A percentile compares a stretch with the other conserved stretches of the same genome.
These are phyloP conservation scores for Pseudotriccus pelzelni DNA, from an alignment of 2,797 vertebrate species.

Conservation along the genomic window DNA sequence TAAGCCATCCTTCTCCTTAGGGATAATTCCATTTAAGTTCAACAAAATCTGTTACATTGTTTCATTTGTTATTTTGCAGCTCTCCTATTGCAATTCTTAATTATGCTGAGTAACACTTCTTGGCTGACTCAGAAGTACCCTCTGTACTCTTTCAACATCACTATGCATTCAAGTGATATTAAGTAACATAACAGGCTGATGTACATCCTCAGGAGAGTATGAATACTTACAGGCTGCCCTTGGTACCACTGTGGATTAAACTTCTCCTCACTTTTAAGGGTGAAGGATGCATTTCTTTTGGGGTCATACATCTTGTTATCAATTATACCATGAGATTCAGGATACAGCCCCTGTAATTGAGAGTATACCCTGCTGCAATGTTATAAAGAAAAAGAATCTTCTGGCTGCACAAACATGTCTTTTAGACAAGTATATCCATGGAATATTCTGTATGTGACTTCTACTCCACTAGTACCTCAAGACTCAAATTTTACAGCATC, in stretches of 20 bases:
- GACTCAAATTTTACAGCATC: not conserved
- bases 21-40: not conserved
- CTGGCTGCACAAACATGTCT: not conserved
- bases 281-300: conserved; percentile 82
- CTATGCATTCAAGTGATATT: not conserved
- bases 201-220: not conserved
- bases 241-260: conserved; percentile 88
- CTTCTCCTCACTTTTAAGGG: conserved; percentile 83
- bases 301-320: conserved; percentile 98
- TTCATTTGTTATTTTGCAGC: not conserved
- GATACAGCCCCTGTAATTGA: conserved; percentile 89
- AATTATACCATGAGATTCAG: conserved; percentile 95
- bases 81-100: not conserved
- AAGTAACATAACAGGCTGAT: not conserved
- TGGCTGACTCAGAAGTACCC: not conserved
- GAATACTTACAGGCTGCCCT: conserved; percentile 91
- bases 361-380: not conserved
- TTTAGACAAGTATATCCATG: not conserved
- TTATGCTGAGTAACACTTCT: not conserved
- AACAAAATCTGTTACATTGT: not conserved
- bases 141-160: conserved; percentile 14
- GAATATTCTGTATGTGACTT: not conserved
- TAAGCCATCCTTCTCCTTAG: not conserved
- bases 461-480: not conserved
- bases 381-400: not conserved